Evolutionary conservation across 2,797 vertebrate genomes (phyloP).

Genomic region (Staurois parvus): DNA sequence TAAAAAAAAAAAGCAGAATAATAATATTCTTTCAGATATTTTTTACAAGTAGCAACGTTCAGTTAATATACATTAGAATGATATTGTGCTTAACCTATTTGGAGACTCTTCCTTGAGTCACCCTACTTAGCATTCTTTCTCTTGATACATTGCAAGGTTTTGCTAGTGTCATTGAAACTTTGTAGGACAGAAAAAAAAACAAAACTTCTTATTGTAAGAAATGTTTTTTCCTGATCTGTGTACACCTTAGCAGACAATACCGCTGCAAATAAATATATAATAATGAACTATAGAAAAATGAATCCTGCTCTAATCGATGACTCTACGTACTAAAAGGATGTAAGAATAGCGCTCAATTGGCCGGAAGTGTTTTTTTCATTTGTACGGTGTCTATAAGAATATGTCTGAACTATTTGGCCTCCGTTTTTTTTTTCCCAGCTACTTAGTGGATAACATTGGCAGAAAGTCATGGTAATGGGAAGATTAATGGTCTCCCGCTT

Average conservation of each 20-base stretch:
- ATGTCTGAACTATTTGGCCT: conserved; percentile 33
- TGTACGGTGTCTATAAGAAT: conserved; percentile 17
- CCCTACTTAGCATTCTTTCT: background rate
- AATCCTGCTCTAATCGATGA: conserved; percentile 17
- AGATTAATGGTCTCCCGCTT: conserved; percentile 37
- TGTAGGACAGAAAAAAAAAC: too few species aligned
- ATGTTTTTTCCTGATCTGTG: conserved; percentile 42
- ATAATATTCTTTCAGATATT: background rate
- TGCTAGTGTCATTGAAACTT: background rate
- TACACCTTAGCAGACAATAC: background rate
- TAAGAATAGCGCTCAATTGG: background rate
- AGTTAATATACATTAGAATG: conserved; percentile 10
- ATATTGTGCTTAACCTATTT: background rate
- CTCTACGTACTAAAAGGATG: conserved; percentile 24
- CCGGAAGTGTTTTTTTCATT: background rate
- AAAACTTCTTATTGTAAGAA: background rate
- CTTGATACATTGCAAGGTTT: background rate
- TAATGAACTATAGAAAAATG: background rate
- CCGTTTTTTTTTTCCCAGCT: conserved; percentile 30
- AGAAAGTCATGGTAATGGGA: conserved; percentile 37
- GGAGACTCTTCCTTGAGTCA: conserved; percentile 15
- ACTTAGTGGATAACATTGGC: conserved; percentile 29
- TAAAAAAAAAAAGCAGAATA: background rate
- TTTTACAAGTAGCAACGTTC: background rate
- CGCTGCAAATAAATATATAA: conserved; percentile 18